Base-by-base conservation (phyloP, 1,140 invertebrate species). In the Cherax quadricarinatus region DNA sequence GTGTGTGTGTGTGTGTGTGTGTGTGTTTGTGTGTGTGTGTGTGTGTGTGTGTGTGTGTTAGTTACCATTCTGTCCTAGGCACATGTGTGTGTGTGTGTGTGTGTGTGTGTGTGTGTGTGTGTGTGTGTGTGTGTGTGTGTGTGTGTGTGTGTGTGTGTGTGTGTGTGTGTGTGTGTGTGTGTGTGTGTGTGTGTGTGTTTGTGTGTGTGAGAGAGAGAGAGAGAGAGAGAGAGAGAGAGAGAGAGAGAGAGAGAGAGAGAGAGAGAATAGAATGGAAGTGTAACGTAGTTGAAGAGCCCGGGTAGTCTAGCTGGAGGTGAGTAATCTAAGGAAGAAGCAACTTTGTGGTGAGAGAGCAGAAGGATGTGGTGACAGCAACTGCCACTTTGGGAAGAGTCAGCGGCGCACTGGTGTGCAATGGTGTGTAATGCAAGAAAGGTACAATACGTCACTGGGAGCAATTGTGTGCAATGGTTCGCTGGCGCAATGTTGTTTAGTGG, bases 61-160 rank as follows among this genome's bases (percentile, higher is more conserved):
- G 30, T 41, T 41, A 41, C 30, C 30, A 41, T 41, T 41, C 2
- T 41, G 30, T 41, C 30, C 30, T 41, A 41, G 30, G 30, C 30
- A 41, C 30, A 53, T 84, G 82, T 84, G 82, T 84, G 82, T 84
- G 82, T 51, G 82, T 84, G 82, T 57, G 82, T 84, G 82, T 57
- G 82, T 84, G 60, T 86, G 83, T 85, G 83, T 85, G 83, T 85
- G 83, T 85, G 57, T 85, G 57, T 66, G 83, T 85, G 83, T 85
- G 83, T 85, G 83, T 85, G 83, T 85, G 57, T 60, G 57, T 60
- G 57, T 60, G 57, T 60, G 57, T 60, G 57, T 60, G 57, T 60
- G 57, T 60, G 57, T 60, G 57, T 60, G 57, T 60, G 57, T 60
- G 57, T 60, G 57, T 60, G 57, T 60, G 57, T 60, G 57, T 10